phyloP scores from a whole-genome alignment of 2,797 vertebrate genomes.

The Tenualosa thibaudeaui region DNA sequence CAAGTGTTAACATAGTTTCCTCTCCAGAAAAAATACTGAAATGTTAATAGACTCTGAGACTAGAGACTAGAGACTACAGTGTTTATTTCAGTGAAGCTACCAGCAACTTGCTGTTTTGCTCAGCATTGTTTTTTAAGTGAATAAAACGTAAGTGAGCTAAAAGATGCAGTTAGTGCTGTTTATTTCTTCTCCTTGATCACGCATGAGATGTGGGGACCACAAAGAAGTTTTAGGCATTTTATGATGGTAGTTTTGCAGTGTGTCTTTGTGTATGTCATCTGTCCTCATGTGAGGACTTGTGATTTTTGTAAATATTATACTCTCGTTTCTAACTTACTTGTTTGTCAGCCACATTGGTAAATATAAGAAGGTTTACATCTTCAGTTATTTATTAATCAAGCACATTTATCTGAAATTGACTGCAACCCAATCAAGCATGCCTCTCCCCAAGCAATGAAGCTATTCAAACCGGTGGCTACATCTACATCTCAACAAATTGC shows the following conservation, averaged over 20 bases:
- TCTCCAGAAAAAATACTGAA: background rate
- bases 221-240: background rate
- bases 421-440: constrained; percentile 39
- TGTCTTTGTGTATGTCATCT: background rate
- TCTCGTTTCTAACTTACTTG: constrained; percentile 17
- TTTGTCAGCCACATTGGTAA: constrained; percentile 36
- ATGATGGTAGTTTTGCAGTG: background rate
- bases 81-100: background rate
- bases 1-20: background rate
- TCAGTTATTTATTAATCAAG: background rate
- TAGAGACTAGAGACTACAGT: background rate
- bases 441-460: constrained; percentile 32
- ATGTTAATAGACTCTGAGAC: background rate
- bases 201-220: background rate
- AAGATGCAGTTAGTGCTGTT: background rate
- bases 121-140: background rate
- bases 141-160: background rate
- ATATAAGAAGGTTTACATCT: background rate
- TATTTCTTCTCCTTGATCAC: background rate
- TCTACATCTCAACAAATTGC: constrained; percentile 25
- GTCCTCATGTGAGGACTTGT: background rate
- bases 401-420: background rate
- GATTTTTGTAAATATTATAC: background rate
- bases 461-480: constrained; percentile 38
- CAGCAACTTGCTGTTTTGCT: background rate